Evolutionary conservation across 2,113 vertebrate species (phyloP), one percentile per base, ranked within the genome.

Genomic region (Myxocyprinus asiaticus): DNA sequence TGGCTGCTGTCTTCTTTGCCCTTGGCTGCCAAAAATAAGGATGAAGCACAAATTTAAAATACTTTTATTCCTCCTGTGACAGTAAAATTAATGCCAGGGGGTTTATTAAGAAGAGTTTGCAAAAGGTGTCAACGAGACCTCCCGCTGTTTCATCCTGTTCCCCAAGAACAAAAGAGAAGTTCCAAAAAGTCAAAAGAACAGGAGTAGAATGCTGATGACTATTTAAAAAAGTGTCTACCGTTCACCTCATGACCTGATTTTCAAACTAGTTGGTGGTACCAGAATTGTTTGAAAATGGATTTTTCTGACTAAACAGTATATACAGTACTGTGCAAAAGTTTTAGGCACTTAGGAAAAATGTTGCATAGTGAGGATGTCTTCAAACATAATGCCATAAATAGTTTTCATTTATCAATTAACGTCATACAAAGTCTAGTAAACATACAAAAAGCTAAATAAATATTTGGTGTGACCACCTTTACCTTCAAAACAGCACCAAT

Each of bases 1-100:
- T 10, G 11, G 50, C 22, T 6, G 47, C 47, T 70, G 67, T 55
- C 69, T 72, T 44, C 53, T 53, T 72, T 14, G 69, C 6, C 67
- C 67, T 55, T 69, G 6, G 67, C 50, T 51, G 67, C 68, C 68
- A 44, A 72, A 45, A 72, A 58, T 59, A 72, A 59, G 53, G 10
- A 71, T 44, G 10, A 14, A n/a, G 53, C 59, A 44, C 43, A 59
- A 72, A 58, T 43, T 9, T 47, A 59, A 45, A 70, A 55, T 5
- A 3, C 69, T 58, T 70, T n/a, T 72, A 72, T 59, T 45, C 9
- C 55, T 59, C 43, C n/a, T 45, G 14, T 47, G 55, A 70, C 50
- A n/a, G n/a, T 55, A 70, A 70, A 56, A 70, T 70, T 70, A 56
- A 51, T 55, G 68, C 68, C 7, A n/a, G 12, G 14, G 68, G 51